A percentile compares a stretch with the other conserved stretches of the same genome.
Conservation (phyloP, 2,113 vertebrate species). For the Daphoenositta chrysoptera region DNA sequence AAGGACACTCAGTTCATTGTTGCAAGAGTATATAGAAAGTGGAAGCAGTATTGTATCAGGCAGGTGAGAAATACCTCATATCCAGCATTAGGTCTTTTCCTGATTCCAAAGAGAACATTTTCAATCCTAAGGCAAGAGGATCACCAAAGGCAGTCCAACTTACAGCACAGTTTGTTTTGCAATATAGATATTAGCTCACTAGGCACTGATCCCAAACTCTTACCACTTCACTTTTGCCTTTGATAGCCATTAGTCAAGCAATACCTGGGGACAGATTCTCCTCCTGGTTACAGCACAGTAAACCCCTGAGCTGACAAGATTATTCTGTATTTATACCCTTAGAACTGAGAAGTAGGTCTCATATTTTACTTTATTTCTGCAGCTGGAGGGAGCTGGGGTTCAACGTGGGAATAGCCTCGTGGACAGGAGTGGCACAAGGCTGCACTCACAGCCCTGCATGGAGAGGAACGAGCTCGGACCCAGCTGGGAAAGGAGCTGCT, state of each 20-base stretch:
- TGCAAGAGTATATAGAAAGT: not conserved
- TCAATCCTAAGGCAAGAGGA: not conserved
- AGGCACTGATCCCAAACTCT: not conserved
- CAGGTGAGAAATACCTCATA: not conserved
- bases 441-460: rapidly evolving
- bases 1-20: not conserved
- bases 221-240: not conserved
- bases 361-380: not conserved
- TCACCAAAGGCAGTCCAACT: not conserved
- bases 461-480: not conserved
- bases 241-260: not conserved
- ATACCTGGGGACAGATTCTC: not conserved
- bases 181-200: not conserved
- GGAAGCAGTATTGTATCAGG: not conserved
- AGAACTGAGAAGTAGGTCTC: not conserved
- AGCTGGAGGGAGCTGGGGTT: not conserved
- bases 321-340: not conserved
- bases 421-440: not conserved
- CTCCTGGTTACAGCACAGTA: not conserved
- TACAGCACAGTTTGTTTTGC: not conserved
- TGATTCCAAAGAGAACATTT: not conserved
- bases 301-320: not conserved
- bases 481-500: not conserved
- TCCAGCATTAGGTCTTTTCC: not conserved
- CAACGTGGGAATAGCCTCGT: rapidly evolving